Percentiles rank a stretch among this genome's conserved stretches.
Evolutionary conservation across 2,888 invertebrate species (phyloP).

Genomic region (Pardosa pseudoannulata): DNA sequence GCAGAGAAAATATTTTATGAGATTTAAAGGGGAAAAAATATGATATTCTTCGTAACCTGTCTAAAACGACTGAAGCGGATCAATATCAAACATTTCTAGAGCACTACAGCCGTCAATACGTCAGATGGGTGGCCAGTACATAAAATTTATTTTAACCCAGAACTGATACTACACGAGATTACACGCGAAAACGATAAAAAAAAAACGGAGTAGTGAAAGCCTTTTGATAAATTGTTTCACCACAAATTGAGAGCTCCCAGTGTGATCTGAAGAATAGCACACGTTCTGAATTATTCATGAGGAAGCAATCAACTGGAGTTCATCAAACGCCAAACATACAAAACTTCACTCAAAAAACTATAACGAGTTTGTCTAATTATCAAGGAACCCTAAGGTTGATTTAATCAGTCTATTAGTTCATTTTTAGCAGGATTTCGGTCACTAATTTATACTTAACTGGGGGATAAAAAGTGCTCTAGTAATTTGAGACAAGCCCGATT

Average conservation of each 20-base stretch:
- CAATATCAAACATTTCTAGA: no score
- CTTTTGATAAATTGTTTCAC: slow-evolving; percentile 67
- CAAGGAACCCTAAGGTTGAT: slow-evolving; percentile 42
- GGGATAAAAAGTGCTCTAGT: slow-evolving; percentile 17
- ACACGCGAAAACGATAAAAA: neutral
- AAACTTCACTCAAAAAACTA: neutral
- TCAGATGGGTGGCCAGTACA: no score
- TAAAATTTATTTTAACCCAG: no score
- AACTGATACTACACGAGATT: slow-evolving; percentile 24
- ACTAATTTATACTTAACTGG: neutral
- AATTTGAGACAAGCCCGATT: slow-evolving; percentile 31
- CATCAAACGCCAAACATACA: neutral
- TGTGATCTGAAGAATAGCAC: slow-evolving; percentile 26
- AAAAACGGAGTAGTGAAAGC: slow-evolving; percentile 16
- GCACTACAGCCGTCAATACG: no score
- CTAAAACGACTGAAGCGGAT: no score
- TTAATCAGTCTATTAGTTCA: slow-evolving; percentile 58
- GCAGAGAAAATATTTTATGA: no score
- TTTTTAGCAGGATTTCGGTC: slow-evolving; percentile 32
- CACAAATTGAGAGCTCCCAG: slow-evolving; percentile 61
- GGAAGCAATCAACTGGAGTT: slow-evolving; percentile 19
- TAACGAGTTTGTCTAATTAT: slow-evolving; percentile 56
- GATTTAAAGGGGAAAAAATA: no score
- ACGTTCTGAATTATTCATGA: slow-evolving; percentile 58
- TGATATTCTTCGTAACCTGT: no score